A percentile compares a stretch with the other conserved stretches of the same genome.
phyloP scores from a whole-genome alignment of 1,140 invertebrate species.

The Drosophila azteca region DNA sequence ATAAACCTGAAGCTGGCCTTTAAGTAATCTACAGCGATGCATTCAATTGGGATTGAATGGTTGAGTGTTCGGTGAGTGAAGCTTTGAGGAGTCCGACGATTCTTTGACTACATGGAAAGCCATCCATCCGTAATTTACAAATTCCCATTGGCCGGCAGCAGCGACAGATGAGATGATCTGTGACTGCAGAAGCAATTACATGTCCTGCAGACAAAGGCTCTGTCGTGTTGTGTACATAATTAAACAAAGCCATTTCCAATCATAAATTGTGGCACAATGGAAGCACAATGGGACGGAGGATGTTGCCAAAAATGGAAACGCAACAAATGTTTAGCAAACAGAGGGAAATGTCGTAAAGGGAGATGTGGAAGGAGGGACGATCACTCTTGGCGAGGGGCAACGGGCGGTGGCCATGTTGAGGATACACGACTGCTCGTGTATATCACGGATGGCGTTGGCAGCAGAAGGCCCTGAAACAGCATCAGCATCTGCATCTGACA shows the following conservation, averaged over 20 bases:
- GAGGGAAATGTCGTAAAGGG: conserved; percentile 1
- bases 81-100: too few relatives aligned
- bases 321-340: conserved; percentile 36
- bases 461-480: conserved; percentile 13
- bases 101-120: too few relatives aligned
- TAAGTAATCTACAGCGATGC: too few relatives aligned
- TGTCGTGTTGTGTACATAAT: conserved; percentile 51
- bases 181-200: conserved; percentile 26
- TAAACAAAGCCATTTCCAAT: conserved; percentile 38
- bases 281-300: conserved; percentile 17
- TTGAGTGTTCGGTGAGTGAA: too few relatives aligned
- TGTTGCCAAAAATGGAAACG: conserved; percentile 34
- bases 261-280: conserved; percentile 50
- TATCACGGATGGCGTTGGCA: conserved; percentile 35
- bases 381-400: conserved; percentile 1
- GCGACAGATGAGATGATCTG: conserved; percentile 1
- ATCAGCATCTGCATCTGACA: conserved; percentile 29
- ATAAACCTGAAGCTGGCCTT: too few relatives aligned
- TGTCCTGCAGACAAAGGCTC: conserved; percentile 24
- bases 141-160: conserved; percentile 21
- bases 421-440: conserved; percentile 49
- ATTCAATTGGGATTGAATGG: neutral
- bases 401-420: conserved; percentile 59
- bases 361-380: conserved; percentile 1
- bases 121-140: neutral